Evolutionary conservation across 2,797 vertebrate species (phyloP).

Genomic region (Myotis pilosus): DNA sequence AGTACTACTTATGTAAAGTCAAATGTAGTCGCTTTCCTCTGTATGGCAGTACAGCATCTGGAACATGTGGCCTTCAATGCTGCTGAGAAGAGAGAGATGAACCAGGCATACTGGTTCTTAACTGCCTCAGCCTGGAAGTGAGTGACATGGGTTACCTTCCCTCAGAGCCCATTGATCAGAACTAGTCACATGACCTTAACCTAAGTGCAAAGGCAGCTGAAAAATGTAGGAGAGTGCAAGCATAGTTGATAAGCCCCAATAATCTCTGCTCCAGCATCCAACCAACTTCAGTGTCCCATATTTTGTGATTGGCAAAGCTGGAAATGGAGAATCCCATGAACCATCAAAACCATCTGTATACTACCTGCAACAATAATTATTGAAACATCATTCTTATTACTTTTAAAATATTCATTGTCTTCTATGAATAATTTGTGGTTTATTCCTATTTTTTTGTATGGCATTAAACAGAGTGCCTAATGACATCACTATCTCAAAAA

Average conservation of each 20-base stretch:
- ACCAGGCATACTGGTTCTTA: not conserved
- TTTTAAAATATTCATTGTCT: conserved; percentile 22
- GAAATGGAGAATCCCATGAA: not conserved
- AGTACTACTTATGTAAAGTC: not conserved
- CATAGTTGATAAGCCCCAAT: not conserved
- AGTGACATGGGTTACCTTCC: not conserved
- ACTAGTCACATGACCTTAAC: not conserved
- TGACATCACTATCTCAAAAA: not conserved
- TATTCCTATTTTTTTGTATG: conserved; percentile 25
- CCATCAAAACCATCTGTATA: not conserved
- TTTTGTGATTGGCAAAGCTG: not conserved
- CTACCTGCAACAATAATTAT: not conserved
- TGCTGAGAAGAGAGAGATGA: not conserved
- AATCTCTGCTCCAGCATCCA: not conserved
- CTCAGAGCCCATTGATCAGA: not conserved
- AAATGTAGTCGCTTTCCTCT: not conserved
- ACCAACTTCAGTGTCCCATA: not conserved
- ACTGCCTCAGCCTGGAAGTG: not conserved
- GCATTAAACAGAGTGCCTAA: not conserved
- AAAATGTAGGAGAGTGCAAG: not conserved
- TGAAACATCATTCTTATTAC: not conserved
- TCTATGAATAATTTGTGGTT: conserved; percentile 8
- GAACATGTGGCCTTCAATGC: not conserved
- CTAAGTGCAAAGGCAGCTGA: not conserved
- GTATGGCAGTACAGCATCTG: not conserved